Percentiles rank a stretch among this genome's conserved stretches.
Evolutionary conservation across 2,797 vertebrate species (phyloP).

Genomic region (Gouania willdenowi): DNA sequence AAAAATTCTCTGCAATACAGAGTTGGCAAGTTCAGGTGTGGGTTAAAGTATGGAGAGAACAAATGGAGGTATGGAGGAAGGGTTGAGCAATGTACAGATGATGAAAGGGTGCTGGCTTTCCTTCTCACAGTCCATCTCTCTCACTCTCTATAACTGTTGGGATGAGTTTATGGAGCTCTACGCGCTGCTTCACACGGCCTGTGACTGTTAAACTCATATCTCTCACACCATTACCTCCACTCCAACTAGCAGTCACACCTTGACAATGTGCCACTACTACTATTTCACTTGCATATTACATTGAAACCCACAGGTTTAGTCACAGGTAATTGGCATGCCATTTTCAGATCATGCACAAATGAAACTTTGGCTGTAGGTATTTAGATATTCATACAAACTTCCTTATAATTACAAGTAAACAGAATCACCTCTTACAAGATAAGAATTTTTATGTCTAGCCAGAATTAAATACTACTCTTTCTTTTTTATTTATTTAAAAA

Average conservation of each 20-base stretch:
- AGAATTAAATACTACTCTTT: no score
- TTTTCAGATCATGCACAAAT: no score
- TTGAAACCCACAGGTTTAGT: constrained; percentile 21
- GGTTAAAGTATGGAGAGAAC: constrained; percentile 61
- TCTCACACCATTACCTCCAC: constrained; percentile 45
- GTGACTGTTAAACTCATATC: constrained; percentile 55
- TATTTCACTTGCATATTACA: constrained; percentile 37
- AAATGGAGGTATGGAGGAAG: constrained; percentile 34
- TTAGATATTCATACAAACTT: no score
- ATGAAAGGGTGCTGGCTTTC: constrained; percentile 15
- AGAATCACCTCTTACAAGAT: no score
- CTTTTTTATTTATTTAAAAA: no score
- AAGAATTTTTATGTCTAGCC: no score
- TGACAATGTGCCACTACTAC: constrained; percentile 41
- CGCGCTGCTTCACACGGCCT: constrained; percentile 41
- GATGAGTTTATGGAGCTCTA: constrained; percentile 48
- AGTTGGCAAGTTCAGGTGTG: constrained; percentile 69
- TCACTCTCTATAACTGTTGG: constrained; percentile 34
- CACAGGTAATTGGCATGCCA: constrained; percentile 21
- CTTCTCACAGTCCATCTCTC: constrained; percentile 33
- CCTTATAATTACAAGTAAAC: no score
- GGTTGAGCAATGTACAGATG: constrained; percentile 20
- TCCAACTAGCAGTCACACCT: constrained; percentile 25
- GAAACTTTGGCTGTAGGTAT: no score
- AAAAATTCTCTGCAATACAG: constrained; percentile 62